These are phyloP conservation scores for Melanotaenia boesemani DNA, from an alignment of 2,797 vertebrate genomes.

Conservation along the genomic window DNA sequence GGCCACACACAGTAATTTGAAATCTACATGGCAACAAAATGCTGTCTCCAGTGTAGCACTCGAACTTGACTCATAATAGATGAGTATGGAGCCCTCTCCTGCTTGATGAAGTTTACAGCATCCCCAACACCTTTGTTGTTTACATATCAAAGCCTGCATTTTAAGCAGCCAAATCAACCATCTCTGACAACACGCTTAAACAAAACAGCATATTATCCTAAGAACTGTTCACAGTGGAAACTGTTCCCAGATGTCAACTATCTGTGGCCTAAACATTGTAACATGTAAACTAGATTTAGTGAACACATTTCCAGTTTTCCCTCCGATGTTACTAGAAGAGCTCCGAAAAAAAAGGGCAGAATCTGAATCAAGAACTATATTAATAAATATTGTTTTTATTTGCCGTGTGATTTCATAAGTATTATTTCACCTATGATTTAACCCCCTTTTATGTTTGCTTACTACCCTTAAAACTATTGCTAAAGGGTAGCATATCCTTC, in stretches of 20 bases:
- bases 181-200: neutral
- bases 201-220: too few relatives aligned
- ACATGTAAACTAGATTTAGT: too few relatives aligned
- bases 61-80: neutral
- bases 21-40: neutral
- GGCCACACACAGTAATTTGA: neutral
- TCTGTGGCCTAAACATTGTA: too few relatives aligned
- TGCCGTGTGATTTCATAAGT: neutral
- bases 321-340: neutral
- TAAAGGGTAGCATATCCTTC: neutral
- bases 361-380: neutral
- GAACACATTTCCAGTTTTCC: neutral
- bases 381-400: neutral
- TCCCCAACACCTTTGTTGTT: neutral
- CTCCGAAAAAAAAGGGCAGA: neutral
- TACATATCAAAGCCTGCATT: neutral
- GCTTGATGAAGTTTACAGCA: neutral
- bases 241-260: too few relatives aligned
- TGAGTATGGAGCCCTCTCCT: neutral
- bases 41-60: neutral
- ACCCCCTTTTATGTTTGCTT: neutral
- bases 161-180: neutral
- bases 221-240: too few relatives aligned
- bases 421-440: neutral
- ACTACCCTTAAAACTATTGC: neutral